Evolutionary conservation across 92 coral and sea anemone genomes (phyloP).

Genomic region (Virgularia gustaviana): DNA sequence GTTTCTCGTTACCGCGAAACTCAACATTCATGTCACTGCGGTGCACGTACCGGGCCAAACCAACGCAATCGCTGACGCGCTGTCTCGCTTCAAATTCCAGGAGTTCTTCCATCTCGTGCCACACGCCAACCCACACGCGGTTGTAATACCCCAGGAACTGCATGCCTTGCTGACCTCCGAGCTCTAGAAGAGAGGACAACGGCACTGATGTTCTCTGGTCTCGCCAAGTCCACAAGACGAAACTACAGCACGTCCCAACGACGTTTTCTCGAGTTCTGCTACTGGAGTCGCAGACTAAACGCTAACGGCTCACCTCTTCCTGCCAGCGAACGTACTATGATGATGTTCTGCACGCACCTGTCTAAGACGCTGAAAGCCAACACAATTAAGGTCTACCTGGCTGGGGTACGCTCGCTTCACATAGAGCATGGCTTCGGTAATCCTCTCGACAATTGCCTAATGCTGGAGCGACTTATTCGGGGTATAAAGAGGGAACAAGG

Average conservation of each 20-base stretch:
- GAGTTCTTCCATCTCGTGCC: slow-evolving; percentile 43
- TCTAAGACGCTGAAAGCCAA: background rate
- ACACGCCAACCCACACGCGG: slow-evolving; percentile 20
- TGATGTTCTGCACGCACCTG: background rate
- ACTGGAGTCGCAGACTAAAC: background rate
- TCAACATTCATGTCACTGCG: slow-evolving; percentile 23
- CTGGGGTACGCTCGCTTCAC: background rate
- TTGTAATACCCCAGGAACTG: slow-evolving; percentile 1
- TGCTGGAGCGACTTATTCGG: background rate
- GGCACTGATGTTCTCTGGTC: background rate
- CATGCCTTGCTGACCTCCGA: slow-evolving; percentile 9
- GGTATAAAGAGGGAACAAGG: background rate
- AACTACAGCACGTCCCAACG: slow-evolving; percentile 56
- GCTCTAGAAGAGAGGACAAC: background rate
- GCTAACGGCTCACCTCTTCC: slow-evolving; percentile 1
- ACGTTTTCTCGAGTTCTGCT: slow-evolving; percentile 43
- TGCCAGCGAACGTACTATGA: background rate
- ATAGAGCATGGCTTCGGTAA: background rate
- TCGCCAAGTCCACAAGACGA: slow-evolving; percentile 36
- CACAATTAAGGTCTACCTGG: background rate
- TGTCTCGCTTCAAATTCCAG: slow-evolving; percentile 54
- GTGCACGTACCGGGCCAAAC: slow-evolving; percentile 44
- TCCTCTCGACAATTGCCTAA: background rate
- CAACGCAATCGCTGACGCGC: slow-evolving; percentile 42
- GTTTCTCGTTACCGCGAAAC: slow-evolving; percentile 40